Conservation (phyloP, 2,888 invertebrate genomes). For the Eupsilia transversa region DNA sequence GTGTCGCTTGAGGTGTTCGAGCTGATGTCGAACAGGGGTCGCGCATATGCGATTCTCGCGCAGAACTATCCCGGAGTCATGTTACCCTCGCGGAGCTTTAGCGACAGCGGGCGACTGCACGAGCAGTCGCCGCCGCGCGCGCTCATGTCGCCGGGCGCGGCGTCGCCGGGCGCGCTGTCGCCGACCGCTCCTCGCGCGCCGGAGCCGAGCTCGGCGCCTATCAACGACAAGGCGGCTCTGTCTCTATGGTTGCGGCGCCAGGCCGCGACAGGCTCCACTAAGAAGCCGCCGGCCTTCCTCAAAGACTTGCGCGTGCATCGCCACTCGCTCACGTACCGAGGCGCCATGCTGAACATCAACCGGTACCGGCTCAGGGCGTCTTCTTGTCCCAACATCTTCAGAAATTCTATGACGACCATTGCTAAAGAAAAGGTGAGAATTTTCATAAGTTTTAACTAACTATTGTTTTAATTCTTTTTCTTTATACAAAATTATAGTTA, state of each 20-base stretch:
- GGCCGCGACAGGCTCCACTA: constrained; percentile 81
- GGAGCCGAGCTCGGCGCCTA: constrained; percentile 70
- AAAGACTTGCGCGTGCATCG: constrained; percentile 94
- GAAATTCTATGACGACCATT: constrained; percentile 96
- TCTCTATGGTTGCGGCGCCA: constrained; percentile 91
- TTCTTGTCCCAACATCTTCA: constrained; percentile 97
- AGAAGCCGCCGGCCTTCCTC: constrained; percentile 92
- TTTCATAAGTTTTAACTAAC: neutral
- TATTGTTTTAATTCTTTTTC: neutral
- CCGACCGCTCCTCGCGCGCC: constrained; percentile 71
- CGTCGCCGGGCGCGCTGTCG: constrained; percentile 71
- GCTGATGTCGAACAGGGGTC: constrained; percentile 92
- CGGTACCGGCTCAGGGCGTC: constrained; percentile 95
- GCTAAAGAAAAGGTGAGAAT: constrained; percentile 93
- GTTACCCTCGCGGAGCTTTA: constrained; percentile 93
- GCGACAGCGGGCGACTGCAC: constrained; percentile 90
- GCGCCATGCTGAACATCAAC: constrained; percentile 96
- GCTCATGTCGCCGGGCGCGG: constrained; percentile 76
- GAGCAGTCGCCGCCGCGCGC: constrained; percentile 83
- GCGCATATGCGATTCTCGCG: constrained; percentile 93
- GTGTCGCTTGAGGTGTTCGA: constrained; percentile 94
- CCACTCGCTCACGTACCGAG: constrained; percentile 95
- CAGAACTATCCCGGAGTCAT: constrained; percentile 94
- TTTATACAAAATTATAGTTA: neutral
- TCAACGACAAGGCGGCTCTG: constrained; percentile 87